Conservation (phyloP, 2,888 invertebrate genomes). For the Caenorhabditis macrosperma region DNA sequence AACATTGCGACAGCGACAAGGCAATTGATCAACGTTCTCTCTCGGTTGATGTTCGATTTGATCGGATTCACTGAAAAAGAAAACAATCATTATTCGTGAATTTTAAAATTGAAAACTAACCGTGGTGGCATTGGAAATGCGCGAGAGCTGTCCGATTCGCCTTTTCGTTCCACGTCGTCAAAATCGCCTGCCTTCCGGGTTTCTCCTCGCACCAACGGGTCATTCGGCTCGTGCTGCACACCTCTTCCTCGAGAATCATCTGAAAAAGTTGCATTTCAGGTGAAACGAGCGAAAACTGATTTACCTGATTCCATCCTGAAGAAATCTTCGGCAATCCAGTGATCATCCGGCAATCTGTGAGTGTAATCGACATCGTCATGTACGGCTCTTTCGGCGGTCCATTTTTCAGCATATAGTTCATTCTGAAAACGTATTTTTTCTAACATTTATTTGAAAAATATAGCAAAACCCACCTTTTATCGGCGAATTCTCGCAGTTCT, state of each 20-base stretch:
- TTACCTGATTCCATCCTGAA: background rate
- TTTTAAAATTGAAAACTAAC: background rate
- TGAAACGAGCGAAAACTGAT: too few species aligned
- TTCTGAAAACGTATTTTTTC: slow-evolving; percentile 1
- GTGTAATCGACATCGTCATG: slow-evolving; percentile 88
- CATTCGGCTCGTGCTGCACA: slow-evolving; percentile 14
- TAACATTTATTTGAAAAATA: background rate
- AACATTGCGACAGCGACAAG: background rate
- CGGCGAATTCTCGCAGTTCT: background rate
- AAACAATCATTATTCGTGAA: background rate
- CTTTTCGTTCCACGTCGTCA: background rate
- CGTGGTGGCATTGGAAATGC: slow-evolving; percentile 7
- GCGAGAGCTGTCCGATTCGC: slow-evolving; percentile 12
- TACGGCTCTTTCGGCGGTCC: background rate
- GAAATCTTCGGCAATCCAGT: background rate
- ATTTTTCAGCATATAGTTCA: slow-evolving; percentile 12
- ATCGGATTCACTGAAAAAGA: background rate
- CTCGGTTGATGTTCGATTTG: background rate
- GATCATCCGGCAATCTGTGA: slow-evolving; percentile 7
- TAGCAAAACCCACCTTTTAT: background rate
- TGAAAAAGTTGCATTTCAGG: slow-evolving; percentile 7
- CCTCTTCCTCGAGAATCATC: slow-evolving; percentile 25
- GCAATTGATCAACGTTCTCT: background rate
- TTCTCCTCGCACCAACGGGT: slow-evolving; percentile 24
- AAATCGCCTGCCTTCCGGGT: background rate